A percentile compares a stretch with the other conserved stretches of the same genome.
Evolutionary conservation across 2,797 vertebrate species (phyloP).

Genomic region (Balearica regulorum): DNA sequence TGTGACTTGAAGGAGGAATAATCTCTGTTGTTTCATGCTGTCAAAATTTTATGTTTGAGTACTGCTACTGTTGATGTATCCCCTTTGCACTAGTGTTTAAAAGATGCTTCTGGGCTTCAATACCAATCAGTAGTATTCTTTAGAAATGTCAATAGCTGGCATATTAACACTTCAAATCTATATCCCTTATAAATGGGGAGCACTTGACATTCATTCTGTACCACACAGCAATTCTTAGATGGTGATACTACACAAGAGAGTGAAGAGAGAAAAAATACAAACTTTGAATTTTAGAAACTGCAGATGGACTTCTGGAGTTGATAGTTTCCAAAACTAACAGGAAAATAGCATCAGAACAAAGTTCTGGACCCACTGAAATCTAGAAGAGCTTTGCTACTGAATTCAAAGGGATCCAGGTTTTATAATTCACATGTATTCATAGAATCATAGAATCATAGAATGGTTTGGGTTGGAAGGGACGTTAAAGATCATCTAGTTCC

Average conservation of each 20-base stretch:
- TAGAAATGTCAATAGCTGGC: slow-evolving; percentile 63
- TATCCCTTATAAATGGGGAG: slow-evolving; percentile 19
- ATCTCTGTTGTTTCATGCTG: not conserved
- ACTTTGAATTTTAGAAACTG: not conserved
- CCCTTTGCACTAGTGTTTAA: slow-evolving; percentile 29
- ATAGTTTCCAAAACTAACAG: not conserved
- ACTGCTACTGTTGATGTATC: slow-evolving; percentile 13
- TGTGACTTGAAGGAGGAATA: not conserved
- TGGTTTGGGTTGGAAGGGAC: too few species aligned
- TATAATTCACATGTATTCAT: not conserved
- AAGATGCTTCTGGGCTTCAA: slow-evolving; percentile 4
- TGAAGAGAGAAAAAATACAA: slow-evolving; percentile 5
- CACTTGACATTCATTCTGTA: slow-evolving; percentile 62
- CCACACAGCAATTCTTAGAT: slow-evolving; percentile 6
- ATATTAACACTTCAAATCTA: slow-evolving; percentile 57
- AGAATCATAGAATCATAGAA: too few species aligned
- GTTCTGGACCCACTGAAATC: not conserved
- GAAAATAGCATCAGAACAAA: not conserved
- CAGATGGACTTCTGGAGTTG: not conserved
- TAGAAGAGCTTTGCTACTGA: not conserved
- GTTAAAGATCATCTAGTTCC: too few species aligned
- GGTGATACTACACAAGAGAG: not conserved
- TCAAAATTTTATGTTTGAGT: slow-evolving; percentile 6
- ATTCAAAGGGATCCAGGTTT: not conserved
- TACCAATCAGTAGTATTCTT: slow-evolving; percentile 47